phyloP scores from a whole-genome alignment of 2,888 invertebrate genomes.

The Catocala fraxini region DNA sequence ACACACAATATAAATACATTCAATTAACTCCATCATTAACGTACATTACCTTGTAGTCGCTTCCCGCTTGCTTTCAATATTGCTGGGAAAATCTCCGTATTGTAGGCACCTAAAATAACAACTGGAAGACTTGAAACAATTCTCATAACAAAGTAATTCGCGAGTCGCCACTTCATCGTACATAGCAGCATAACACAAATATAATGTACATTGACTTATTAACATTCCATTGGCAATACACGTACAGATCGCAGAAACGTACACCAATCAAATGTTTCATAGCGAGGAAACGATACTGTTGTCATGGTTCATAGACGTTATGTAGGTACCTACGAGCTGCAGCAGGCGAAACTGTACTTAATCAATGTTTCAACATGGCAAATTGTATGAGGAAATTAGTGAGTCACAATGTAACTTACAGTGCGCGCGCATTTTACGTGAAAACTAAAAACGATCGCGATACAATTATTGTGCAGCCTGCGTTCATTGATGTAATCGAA shows the following conservation, averaged over 20 bases:
- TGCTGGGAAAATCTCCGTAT: slow-evolving; percentile 45
- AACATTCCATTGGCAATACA: slow-evolving; percentile 8
- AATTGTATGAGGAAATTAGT: slow-evolving; percentile 51
- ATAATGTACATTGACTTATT: slow-evolving; percentile 2
- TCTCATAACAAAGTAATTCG: slow-evolving; percentile 44
- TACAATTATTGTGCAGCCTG: not conserved
- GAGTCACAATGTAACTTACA: slow-evolving; percentile 35
- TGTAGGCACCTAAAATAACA: slow-evolving; percentile 54
- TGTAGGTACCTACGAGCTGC: slow-evolving; percentile 28
- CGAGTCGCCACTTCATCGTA: slow-evolving; percentile 27
- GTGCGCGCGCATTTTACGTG: slow-evolving; percentile 15
- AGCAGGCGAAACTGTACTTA: slow-evolving; percentile 42
- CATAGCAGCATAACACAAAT: slow-evolving; percentile 12
- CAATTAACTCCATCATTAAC: slow-evolving; percentile 51
- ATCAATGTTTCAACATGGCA: slow-evolving; percentile 52
- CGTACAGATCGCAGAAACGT: slow-evolving; percentile 24
- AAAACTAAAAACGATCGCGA: not conserved
- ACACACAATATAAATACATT: slow-evolving; percentile 45
- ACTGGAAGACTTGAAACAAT: slow-evolving; percentile 45
- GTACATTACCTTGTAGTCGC: slow-evolving; percentile 62
- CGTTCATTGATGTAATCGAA: too few relatives aligned
- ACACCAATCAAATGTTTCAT: slow-evolving; percentile 25
- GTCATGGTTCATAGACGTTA: slow-evolving; percentile 33
- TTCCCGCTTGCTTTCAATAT: slow-evolving; percentile 52
- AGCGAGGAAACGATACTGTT: slow-evolving; percentile 36